Percentiles rank a stretch among this genome's conserved stretches.
phyloP scores from a whole-genome alignment of 2,113 vertebrate species.

The Furnarius figulus region DNA sequence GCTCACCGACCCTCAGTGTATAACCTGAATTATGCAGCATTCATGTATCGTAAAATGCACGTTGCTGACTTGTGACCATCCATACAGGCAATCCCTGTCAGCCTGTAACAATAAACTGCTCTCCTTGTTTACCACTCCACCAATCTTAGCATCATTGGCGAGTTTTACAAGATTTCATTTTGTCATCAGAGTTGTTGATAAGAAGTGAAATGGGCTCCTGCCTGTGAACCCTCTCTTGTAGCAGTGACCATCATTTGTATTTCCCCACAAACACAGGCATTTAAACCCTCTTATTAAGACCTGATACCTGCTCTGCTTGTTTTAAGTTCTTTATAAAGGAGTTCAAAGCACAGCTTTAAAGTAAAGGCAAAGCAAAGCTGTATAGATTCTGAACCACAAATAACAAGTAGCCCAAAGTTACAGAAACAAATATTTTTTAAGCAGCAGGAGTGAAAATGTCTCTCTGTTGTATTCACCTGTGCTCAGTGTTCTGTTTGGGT shows the following conservation, averaged over 20 bases:
- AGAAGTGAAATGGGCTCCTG: not conserved
- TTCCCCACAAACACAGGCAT: not conserved
- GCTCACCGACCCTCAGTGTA: fast-evolving
- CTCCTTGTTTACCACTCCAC: not conserved
- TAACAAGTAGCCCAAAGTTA: not conserved
- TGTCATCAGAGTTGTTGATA: not conserved
- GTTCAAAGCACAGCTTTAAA: not conserved
- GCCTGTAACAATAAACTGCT: not conserved
- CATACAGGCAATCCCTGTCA: not conserved
- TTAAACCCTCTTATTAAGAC: not conserved
- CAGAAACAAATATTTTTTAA: constrained; percentile 43
- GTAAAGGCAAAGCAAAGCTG: not conserved
- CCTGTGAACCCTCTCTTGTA: not conserved
- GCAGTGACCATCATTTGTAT: not conserved
- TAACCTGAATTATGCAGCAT: not conserved
- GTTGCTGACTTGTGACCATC: not conserved
- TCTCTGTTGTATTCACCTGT: constrained; percentile 2
- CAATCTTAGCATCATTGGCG: fast-evolving
- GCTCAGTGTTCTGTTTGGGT: not conserved
- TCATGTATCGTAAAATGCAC: not conserved
- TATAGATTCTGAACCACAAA: not conserved
- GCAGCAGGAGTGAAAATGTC: not conserved
- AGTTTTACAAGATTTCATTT: not conserved
- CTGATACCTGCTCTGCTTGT: not conserved
- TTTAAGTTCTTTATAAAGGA: not conserved